Percentiles rank a stretch among this genome's conserved stretches.
Evolutionary conservation across 2,888 invertebrate species (phyloP).

Genomic region (Meloe dianella): DNA sequence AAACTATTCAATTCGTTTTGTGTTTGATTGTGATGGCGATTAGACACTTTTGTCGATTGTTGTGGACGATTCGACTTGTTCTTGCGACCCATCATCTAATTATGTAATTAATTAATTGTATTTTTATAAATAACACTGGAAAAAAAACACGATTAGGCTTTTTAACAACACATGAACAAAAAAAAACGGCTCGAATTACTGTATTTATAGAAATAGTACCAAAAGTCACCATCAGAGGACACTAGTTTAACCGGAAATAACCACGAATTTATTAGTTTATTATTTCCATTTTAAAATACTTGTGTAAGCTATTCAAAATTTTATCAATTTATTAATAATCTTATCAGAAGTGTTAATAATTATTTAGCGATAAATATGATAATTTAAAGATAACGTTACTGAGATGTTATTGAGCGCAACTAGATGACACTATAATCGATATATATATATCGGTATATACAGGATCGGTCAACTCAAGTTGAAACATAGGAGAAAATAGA

Average conservation of each 20-base stretch:
- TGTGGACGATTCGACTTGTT: slow-evolving; percentile 30
- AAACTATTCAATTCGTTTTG: slow-evolving; percentile 65
- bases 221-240: background rate
- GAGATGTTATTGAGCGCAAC: background rate
- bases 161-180: background rate
- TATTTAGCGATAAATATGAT: background rate
- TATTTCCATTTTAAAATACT: background rate
- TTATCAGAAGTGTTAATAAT: background rate
- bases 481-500: no score
- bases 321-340: background rate
- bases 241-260: background rate
- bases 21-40: slow-evolving; percentile 54
- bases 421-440: background rate
- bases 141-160: background rate
- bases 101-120: slow-evolving; percentile 16
- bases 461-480: no score
- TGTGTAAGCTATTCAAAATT: background rate
- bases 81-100: slow-evolving; percentile 29
- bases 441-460: no score
- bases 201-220: slow-evolving; percentile 11
- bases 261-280: background rate
- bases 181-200: slow-evolving; percentile 5
- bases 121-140: slow-evolving; percentile 19
- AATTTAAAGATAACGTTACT: background rate
- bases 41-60: slow-evolving; percentile 24